Evolutionary conservation across 1,140 invertebrate genomes (phyloP), one percentile per base, ranked within the genome.

Genomic region (Euwallacea similis): DNA sequence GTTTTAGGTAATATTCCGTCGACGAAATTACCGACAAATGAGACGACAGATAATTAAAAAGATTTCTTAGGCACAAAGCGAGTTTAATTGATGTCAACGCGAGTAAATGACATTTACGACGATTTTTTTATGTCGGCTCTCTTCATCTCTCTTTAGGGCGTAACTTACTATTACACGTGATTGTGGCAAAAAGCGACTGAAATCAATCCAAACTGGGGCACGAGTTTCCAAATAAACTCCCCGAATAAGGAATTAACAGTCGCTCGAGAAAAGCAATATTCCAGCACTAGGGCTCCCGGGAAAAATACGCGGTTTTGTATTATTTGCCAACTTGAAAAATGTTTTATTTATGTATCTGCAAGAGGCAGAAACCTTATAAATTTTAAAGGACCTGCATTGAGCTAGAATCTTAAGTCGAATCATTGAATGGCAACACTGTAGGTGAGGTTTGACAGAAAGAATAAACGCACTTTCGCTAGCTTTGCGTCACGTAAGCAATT

Each of bases 41-140:
- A 7, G 42, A 42, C 21, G 42, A 42, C 59, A 61, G 59, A 61
- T 64, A 64, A 64, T 64, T 50, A 16, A 16, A 33, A 8, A 47
- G 46, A 50, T 64, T 64, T 64, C 62, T 63, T 15, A 15, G 46
- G 44, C 47, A 50, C 62, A 64, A 47, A 64, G 62, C n/a, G 62
- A 50, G 21, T 61, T 61, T 61, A 61, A 61, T 61, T 61, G 59
- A 42, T 61, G 59, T 61, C 59, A n/a, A 61, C 59, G 21, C 21
- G 21, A 33, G 21, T 33, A 33, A 33, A 33, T 33, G 21, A 33
- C 21, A 33, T 33, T 33, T 33, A 33, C 21, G 4, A 33, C 21
- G 21, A 33, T 33, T 33, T 33, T 33, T 33, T 1, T 33, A 33
- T 33, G 21, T 33, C 21, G 21, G 4, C 21, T 33, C 1, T 33